Percentiles rank a stretch among this genome's conserved stretches.
These are phyloP conservation scores for Rattus rattus DNA, from an alignment of 2,113 vertebrate species.

Conservation along the genomic window DNA sequence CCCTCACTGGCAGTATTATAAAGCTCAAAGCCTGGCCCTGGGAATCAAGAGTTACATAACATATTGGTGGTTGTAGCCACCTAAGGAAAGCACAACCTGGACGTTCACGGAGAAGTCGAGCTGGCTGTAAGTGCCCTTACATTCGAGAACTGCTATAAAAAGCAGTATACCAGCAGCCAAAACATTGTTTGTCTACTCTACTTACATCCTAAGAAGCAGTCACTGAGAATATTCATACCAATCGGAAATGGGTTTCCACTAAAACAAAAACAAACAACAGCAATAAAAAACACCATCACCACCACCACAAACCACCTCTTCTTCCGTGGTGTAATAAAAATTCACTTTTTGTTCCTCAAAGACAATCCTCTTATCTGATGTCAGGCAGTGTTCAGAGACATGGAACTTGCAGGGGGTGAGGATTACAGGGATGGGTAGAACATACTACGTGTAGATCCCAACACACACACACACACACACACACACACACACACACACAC, in stretches of 20 bases:
- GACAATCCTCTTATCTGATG: constrained; percentile 9
- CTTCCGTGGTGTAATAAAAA: background rate
- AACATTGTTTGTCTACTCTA: background rate
- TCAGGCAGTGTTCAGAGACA: background rate
- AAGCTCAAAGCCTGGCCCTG: constrained; percentile 16
- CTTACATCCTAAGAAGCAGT: background rate
- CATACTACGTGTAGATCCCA: background rate
- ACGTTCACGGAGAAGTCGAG: constrained; percentile 38
- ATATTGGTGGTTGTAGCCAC: background rate
- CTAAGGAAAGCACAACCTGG: constrained; percentile 3
- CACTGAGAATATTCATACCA: background rate
- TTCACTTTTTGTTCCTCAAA: constrained; percentile 3
- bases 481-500: background rate
- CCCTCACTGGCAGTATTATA: constrained; percentile 13
- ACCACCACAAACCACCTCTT: background rate
- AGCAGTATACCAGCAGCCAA: background rate
- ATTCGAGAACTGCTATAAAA: background rate
- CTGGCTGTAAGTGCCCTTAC: background rate
- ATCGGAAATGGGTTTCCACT: background rate
- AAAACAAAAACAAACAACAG: background rate
- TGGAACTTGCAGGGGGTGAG: background rate
- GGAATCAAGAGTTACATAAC: constrained; percentile 17
- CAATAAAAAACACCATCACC: too few species aligned
- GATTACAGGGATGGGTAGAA: background rate
- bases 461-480: background rate